Conservation (phyloP, 2,888 invertebrate species). For the Lepidocyrtinus sp. region DNA sequence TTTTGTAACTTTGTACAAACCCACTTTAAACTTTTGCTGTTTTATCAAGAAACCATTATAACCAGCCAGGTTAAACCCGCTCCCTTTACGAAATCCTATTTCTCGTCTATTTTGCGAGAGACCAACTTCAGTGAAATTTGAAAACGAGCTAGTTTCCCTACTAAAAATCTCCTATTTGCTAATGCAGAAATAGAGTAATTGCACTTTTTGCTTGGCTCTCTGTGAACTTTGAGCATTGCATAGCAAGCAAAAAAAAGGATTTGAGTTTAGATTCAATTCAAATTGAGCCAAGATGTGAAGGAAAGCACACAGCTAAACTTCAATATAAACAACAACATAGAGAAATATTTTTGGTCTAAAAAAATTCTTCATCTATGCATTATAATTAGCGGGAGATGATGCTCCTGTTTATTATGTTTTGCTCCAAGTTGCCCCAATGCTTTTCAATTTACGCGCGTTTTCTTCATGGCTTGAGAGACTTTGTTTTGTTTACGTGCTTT, state of each 20-base stretch:
- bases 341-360: background rate
- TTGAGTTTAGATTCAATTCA: background rate
- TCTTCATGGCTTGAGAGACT: background rate
- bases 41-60: too few species aligned
- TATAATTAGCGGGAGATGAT: conserved; percentile 15
- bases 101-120: too few species aligned
- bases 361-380: background rate
- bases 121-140: too few species aligned
- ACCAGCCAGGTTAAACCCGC: too few species aligned
- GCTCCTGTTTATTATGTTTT: background rate
- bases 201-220: background rate
- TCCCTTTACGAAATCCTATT: too few species aligned
- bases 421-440: background rate
- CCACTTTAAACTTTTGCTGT: too few species aligned
- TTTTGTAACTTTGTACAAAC: too few species aligned
- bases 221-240: conserved; percentile 9
- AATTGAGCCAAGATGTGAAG: background rate
- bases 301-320: background rate
- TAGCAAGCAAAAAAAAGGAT: background rate
- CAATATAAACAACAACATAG: conserved; percentile 6
- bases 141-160: too few species aligned
- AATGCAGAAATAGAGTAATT: too few species aligned
- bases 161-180: too few species aligned
- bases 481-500: background rate
- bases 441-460: conserved; percentile 10